Conservation (phyloP, 2,888 invertebrate genomes). For the Zhengitettix transpicula region DNA sequence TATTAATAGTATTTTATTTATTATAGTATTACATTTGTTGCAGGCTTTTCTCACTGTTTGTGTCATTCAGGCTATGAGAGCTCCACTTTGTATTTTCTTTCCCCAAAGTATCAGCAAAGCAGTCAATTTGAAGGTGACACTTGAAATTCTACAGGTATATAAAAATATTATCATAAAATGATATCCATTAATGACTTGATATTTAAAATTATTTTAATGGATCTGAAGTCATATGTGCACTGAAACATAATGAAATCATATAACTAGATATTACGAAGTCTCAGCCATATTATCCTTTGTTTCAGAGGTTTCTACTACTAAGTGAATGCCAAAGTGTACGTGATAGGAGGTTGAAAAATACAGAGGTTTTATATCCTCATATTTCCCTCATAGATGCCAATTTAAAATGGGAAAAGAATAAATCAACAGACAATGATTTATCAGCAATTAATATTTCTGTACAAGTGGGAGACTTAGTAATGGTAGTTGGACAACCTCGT, state of each 20-base stretch:
- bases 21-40: background rate
- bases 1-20: too few relatives aligned
- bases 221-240: too few relatives aligned
- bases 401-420: too few relatives aligned
- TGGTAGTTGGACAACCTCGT: slow-evolving; percentile 4
- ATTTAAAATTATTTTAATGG: too few relatives aligned
- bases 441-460: background rate
- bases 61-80: slow-evolving; percentile 5
- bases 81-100: slow-evolving; percentile 6
- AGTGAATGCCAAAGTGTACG: background rate
- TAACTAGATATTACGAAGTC: too few relatives aligned
- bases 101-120: slow-evolving; percentile 4
- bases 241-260: too few relatives aligned
- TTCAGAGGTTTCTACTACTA: background rate
- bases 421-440: too few relatives aligned
- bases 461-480: slow-evolving; percentile 5
- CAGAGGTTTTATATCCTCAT: too few relatives aligned
- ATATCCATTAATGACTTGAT: too few relatives aligned
- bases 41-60: slow-evolving; percentile 5
- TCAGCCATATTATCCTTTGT: too few relatives aligned
- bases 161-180: too few relatives aligned
- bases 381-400: too few relatives aligned
- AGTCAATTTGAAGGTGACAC: background rate
- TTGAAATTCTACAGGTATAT: background rate
- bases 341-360: background rate